Percentiles rank a stretch among this genome's conserved stretches.
Evolutionary conservation across 1,140 invertebrate genomes (phyloP).

Genomic region (Laupala kohalensis): DNA sequence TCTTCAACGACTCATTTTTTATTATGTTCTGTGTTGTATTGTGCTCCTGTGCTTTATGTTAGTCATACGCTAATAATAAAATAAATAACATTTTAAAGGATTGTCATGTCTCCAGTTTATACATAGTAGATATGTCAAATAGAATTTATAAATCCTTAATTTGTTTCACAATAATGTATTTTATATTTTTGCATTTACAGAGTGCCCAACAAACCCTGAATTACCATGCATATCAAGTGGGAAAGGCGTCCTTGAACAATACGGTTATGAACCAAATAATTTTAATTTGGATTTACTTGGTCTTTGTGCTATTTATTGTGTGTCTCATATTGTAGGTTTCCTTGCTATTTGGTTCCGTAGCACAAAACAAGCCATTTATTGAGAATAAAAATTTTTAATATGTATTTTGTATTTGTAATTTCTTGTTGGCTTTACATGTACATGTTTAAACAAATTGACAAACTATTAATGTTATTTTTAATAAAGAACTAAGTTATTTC

Average conservation of each 20-base stretch:
- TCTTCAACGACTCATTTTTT: too few relatives aligned
- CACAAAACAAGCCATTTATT: conserved; percentile 34
- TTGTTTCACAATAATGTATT: too few relatives aligned
- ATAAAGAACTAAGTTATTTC: neutral
- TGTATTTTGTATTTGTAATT: too few relatives aligned
- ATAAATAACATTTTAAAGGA: neutral
- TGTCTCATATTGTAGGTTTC: conserved; percentile 32
- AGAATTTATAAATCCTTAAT: too few relatives aligned
- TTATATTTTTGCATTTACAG: conserved; percentile 14
- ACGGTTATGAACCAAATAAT: conserved; percentile 30
- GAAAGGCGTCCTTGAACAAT: conserved; percentile 29
- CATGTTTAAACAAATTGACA: too few relatives aligned
- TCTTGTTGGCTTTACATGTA: too few relatives aligned
- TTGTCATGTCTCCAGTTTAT: too few relatives aligned
- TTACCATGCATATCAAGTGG: conserved; percentile 34
- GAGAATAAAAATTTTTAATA: too few relatives aligned
- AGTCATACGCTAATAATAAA: neutral
- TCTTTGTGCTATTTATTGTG: conserved; percentile 29
- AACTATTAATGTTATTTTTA: too few relatives aligned
- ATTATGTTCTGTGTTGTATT: neutral
- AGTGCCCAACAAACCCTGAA: conserved; percentile 28
- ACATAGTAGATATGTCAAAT: too few relatives aligned
- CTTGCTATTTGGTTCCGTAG: conserved; percentile 34
- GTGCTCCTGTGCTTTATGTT: neutral
- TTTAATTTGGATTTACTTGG: conserved; percentile 32